Conservation (phyloP, 1,140 invertebrate genomes). For the Plectus sambesii region DNA sequence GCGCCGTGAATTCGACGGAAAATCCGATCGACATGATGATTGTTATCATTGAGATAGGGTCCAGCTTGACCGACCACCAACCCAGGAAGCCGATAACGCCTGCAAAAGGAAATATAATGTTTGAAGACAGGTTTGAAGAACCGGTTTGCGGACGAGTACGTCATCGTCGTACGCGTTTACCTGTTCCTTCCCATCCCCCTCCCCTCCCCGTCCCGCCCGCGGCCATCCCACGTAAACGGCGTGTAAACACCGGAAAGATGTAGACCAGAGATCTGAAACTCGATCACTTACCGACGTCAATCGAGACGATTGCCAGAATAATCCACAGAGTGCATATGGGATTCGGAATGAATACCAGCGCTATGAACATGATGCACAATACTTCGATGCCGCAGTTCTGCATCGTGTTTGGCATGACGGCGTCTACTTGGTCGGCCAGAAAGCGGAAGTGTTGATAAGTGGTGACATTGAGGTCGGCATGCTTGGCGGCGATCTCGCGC, state of each 20-base stretch:
- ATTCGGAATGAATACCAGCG: constrained; percentile 88
- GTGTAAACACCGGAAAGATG: constrained; percentile 38
- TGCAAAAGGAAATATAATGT: too few relatives aligned
- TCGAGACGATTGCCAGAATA: constrained; percentile 83
- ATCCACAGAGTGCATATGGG: constrained; percentile 83
- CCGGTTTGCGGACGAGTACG: too few relatives aligned
- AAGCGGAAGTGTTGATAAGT: constrained; percentile 89
- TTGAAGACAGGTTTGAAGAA: constrained; percentile 45
- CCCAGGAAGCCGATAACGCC: constrained; percentile 90
- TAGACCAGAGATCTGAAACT: too few relatives aligned
- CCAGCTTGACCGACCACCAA: constrained; percentile 67
- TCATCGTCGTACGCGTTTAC: too few relatives aligned
- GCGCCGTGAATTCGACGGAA: constrained; percentile 69
- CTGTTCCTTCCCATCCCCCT: too few relatives aligned
- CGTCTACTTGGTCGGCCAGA: constrained; percentile 85
- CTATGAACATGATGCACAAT: constrained; percentile 85
- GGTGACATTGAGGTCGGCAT: constrained; percentile 64
- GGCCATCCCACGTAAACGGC: too few relatives aligned
- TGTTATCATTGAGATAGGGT: constrained; percentile 46
- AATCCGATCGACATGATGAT: constrained; percentile 55
- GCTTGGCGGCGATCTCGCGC: constrained; percentile 62
- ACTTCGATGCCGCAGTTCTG: constrained; percentile 79
- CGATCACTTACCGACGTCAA: constrained; percentile 64
- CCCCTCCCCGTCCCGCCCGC: too few relatives aligned
- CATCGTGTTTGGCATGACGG: constrained; percentile 77